A percentile compares a stretch with the other conserved stretches of the same genome.
Evolutionary conservation across 2,113 vertebrate species (phyloP).

Genomic region (Pelmatolapia mariae): DNA sequence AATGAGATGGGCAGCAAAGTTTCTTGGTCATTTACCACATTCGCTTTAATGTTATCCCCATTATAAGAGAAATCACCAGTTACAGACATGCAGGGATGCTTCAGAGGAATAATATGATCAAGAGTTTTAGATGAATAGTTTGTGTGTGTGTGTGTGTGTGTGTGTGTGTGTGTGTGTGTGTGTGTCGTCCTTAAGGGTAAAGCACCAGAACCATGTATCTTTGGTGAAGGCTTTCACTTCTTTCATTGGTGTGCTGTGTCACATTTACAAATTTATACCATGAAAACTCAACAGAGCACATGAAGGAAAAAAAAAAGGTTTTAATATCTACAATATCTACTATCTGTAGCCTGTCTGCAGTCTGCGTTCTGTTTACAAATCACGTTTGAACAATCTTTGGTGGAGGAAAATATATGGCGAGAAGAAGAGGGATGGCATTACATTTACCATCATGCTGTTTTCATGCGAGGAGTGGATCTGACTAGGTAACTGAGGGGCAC

Average conservation of each 20-base stretch:
- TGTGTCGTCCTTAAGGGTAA: background rate
- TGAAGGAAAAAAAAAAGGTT: background rate
- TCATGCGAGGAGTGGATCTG: background rate
- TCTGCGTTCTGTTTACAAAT: background rate
- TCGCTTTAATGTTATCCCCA: background rate
- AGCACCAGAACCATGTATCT: background rate
- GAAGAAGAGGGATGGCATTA: background rate
- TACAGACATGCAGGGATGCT: background rate
- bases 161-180: background rate
- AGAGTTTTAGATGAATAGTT: background rate
- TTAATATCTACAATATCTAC: background rate
- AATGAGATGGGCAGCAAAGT: constrained; percentile 1
- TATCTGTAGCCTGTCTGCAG: background rate
- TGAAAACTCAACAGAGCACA: background rate
- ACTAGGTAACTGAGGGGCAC: background rate
- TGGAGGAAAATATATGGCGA: background rate
- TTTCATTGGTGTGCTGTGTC: background rate
- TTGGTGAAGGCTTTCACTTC: background rate
- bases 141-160: background rate
- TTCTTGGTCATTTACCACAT: background rate
- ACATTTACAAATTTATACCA: background rate
- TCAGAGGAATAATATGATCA: background rate
- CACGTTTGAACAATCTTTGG: background rate
- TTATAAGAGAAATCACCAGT: background rate
- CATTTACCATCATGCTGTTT: background rate